These are phyloP conservation scores for Linnaemya tessellans DNA, from an alignment of 2,888 invertebrate genomes.

Conservation along the genomic window DNA sequence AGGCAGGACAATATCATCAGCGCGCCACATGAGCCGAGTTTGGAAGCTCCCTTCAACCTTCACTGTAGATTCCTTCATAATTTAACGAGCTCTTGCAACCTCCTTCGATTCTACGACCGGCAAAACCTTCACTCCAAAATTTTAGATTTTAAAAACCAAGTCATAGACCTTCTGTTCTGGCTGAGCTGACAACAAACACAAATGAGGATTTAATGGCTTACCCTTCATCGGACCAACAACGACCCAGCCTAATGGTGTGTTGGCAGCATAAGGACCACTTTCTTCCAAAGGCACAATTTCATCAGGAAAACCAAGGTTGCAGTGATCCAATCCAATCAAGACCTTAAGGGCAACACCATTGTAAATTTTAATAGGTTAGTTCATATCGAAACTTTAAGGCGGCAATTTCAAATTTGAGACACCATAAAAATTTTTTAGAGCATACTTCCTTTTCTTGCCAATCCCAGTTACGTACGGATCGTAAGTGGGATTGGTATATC, in stretches of 20 bases:
- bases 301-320: constrained; percentile 58
- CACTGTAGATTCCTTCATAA: no score
- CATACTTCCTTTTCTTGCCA: no score
- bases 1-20: constrained; percentile 15
- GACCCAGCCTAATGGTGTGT: constrained; percentile 59
- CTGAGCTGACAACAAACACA: constrained; percentile 1
- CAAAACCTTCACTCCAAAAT: constrained; percentile 21
- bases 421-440: no score
- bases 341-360: constrained; percentile 46
- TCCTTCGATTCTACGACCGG: constrained; percentile 37
- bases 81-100: constrained; percentile 6
- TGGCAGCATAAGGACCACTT: no score
- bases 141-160: not conserved
- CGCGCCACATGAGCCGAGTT: constrained; percentile 27
- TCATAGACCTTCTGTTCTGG: no score
- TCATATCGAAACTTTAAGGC: not conserved
- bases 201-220: not conserved
- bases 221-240: constrained; percentile 15
- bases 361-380: constrained; percentile 11
- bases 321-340: constrained; percentile 60
- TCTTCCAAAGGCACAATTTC: no score
- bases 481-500: no score
- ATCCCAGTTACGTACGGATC: no score
- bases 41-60: constrained; percentile 31
- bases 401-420: no score